Conservation (phyloP, 1,140 invertebrate genomes). For the Sesamia nonagrioides region DNA sequence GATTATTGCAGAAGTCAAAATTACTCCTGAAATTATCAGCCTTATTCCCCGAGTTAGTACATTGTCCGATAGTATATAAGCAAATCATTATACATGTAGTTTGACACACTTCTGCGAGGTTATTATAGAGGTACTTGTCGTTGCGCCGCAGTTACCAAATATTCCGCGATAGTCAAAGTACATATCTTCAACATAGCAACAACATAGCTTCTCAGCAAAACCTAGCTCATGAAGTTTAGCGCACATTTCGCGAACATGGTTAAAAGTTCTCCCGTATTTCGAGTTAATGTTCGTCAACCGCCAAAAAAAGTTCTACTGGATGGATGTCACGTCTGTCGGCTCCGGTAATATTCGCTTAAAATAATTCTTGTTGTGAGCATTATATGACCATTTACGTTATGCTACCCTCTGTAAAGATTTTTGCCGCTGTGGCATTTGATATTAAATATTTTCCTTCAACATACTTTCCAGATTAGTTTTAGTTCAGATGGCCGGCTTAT, state of each 20-base stretch:
- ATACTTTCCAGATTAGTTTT: no score
- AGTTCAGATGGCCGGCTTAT: no score
- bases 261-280: slow-evolving; percentile 28
- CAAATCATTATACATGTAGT: no score
- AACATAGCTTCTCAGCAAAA: slow-evolving; percentile 11
- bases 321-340: not conserved
- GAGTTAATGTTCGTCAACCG: slow-evolving; percentile 22
- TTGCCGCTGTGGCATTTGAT: not conserved
- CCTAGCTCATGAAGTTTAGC: slow-evolving; percentile 15
- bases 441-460: not conserved
- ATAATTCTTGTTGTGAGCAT: not conserved
- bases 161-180: slow-evolving; percentile 8
- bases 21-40: no score
- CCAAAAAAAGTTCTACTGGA: slow-evolving; percentile 14
- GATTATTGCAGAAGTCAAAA: no score
- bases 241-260: slow-evolving; percentile 20
- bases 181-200: not conserved
- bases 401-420: not conserved
- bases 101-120: no score
- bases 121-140: not conserved
- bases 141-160: not conserved
- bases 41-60: no score
- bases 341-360: slow-evolving; percentile 9
- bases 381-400: slow-evolving; percentile 9
- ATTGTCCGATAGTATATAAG: no score